phyloP scores from a whole-genome alignment of 2,797 vertebrate genomes.

The Hypotaenidia okinawae region DNA sequence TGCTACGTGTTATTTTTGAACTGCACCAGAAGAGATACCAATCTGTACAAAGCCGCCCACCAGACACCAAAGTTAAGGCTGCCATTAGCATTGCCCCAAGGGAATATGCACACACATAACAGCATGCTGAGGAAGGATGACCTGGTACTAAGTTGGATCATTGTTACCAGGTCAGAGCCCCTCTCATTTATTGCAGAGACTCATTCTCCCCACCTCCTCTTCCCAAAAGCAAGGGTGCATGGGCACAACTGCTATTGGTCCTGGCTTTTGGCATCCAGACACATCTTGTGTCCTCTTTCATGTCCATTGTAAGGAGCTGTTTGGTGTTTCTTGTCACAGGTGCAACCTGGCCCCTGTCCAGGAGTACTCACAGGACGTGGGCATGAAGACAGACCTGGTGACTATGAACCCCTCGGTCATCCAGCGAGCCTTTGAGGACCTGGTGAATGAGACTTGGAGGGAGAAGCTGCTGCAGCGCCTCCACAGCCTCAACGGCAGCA shows the following conservation, averaged over 20 bases:
- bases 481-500: conserved; percentile 88
- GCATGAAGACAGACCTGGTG: conserved; percentile 89
- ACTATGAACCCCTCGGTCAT: conserved; percentile 99
- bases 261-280: background rate
- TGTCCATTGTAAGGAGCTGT: background rate
- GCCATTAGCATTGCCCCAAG: background rate
- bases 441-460: conserved; percentile 89
- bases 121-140: background rate
- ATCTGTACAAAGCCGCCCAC: background rate
- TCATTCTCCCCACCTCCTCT: background rate
- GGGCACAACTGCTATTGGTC: too few species aligned
- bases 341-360: conserved; percentile 97
- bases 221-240: rapidly evolving
- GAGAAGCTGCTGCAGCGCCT: conserved; percentile 89
- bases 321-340: conserved; percentile 67
- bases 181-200: background rate
- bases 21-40: rapidly evolving
- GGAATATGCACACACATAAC: background rate
- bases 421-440: conserved; percentile 93
- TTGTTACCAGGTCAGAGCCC: background rate
- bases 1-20: background rate
- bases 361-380: conserved; percentile 89
- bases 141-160: background rate
- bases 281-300: background rate
- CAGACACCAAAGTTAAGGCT: background rate